Evolutionary conservation across 2,888 invertebrate genomes (phyloP), one percentile per base, ranked within the genome.

Genomic region (Pseudanteris insignis): DNA sequence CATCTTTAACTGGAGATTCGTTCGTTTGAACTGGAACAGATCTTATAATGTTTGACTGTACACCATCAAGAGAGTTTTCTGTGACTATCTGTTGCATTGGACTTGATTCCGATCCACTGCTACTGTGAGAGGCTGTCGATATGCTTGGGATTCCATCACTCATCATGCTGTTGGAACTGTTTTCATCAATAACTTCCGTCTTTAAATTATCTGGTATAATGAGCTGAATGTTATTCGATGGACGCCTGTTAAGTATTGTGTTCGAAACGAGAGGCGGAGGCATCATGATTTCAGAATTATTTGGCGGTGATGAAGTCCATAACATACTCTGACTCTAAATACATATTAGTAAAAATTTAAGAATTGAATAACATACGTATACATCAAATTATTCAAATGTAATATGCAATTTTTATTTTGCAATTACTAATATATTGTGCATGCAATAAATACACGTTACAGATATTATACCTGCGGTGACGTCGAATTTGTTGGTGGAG

Each of bases 101-200:
- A 46, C 75, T 75, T 3, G 75, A 58, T n/a, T 64, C 63, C 0
- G 81, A 76, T 24, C 59, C 53, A n/a, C 67, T 65, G 40, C 68
- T 54, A 32, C 66, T 53, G 51, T 74, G 55, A 24, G 71, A 67
- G n/a, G 75, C 66, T 14, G 74, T 70, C 33, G 74, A 69, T 34
- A 78, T 71, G 21, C 73, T 75, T 32, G 80, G 75, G 67, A 81
- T 75, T 14, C 81, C 77, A n/a, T 81, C 82, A 54, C 79, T 77
- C 29, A 78, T 47, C 55, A 86, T 75, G 11, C 87, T 87, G 67
- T 84, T 86, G 76, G 89, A 88, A 71, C 90, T 89, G 66, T 84
- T 86, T 62, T 91, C 91, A 74, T 91, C 91, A 26, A 87, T 77
- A 34, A 88, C 81, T 81, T 90, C 87, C 34, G 86, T 77, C 57